Conservation (phyloP, 2,113 vertebrate genomes). For the Oncorhynchus gorbuscha region DNA sequence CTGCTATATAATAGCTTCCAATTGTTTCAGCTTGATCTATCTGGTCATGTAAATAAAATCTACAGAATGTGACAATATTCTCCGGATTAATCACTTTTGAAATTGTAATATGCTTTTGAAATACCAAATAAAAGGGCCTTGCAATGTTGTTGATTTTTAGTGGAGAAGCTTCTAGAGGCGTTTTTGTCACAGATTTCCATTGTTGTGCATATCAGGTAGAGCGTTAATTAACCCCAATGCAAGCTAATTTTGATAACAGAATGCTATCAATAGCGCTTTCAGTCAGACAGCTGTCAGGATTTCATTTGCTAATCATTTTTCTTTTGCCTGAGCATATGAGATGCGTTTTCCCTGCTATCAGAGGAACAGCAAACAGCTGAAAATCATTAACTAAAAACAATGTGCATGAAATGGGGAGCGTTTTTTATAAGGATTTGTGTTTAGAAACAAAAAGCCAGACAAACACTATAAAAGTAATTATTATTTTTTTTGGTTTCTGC, state of each 20-base stretch:
- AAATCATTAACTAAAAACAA: constrained; percentile 98
- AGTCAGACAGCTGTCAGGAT: constrained; percentile 96
- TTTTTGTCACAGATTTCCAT: constrained; percentile 80
- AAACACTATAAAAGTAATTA: constrained; percentile 88
- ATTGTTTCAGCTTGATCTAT: constrained; percentile 95
- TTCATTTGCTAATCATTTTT: constrained; percentile 98
- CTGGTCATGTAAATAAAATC: constrained; percentile 85
- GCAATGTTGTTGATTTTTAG: constrained; percentile 75
- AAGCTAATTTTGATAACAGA: constrained; percentile 99
- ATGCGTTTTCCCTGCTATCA: constrained; percentile 94
- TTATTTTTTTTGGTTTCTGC: constrained; percentile 87
- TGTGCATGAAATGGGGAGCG: constrained; percentile 87
- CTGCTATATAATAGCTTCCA: constrained; percentile 94
- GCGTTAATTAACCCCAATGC: constrained; percentile 99
- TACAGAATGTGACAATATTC: constrained; percentile 95
- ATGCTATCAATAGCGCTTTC: constrained; percentile 98
- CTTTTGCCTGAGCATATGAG: constrained; percentile 95
- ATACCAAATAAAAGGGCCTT: constrained; percentile 65
- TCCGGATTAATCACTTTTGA: constrained; percentile 95
- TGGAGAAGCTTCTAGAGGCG: not conserved
- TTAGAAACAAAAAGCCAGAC: constrained; percentile 87
- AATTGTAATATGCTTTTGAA: constrained; percentile 97
- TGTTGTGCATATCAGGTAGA: constrained; percentile 99
- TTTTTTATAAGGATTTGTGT: constrained; percentile 89
- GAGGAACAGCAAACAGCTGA: constrained; percentile 96